Percentiles rank a stretch among this genome's conserved stretches.
Evolutionary conservation across 2,113 vertebrate species (phyloP).

Genomic region (Ciconia stormi): DNA sequence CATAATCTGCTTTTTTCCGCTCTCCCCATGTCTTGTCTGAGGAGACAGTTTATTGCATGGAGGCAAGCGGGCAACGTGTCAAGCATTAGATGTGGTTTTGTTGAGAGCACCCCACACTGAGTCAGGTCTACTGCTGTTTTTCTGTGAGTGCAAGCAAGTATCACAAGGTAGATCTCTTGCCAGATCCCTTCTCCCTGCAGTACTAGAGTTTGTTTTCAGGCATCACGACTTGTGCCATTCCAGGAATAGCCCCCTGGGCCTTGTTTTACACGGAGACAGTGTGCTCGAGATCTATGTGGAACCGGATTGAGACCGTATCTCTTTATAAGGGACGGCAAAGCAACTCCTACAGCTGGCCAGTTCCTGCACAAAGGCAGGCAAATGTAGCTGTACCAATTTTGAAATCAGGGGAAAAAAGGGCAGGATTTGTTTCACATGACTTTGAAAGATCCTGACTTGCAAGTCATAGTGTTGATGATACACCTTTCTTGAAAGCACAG

Average conservation of each 20-base stretch:
- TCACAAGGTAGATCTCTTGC: not conserved
- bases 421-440: not conserved
- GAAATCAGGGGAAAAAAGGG: not conserved
- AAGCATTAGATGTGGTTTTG: constrained; percentile 24
- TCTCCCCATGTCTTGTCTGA: not conserved
- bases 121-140: not conserved
- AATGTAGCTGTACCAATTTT: not conserved
- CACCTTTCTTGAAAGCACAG: not conserved
- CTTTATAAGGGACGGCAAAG: not conserved
- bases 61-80: not conserved
- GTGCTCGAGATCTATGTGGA: not conserved
- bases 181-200: not conserved
- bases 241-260: not conserved
- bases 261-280: not conserved
- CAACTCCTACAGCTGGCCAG: not conserved
- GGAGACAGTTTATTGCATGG: not conserved
- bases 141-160: not conserved
- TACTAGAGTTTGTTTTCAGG: not conserved
- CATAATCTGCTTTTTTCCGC: not conserved
- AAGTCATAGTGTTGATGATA: not conserved
- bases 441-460: not conserved
- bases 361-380: not conserved
- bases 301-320: not conserved
- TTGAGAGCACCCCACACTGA: not conserved
- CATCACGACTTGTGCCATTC: not conserved